Base-by-base conservation (phyloP, 2,888 invertebrate genomes). In the Priocnemis perturbator region DNA sequence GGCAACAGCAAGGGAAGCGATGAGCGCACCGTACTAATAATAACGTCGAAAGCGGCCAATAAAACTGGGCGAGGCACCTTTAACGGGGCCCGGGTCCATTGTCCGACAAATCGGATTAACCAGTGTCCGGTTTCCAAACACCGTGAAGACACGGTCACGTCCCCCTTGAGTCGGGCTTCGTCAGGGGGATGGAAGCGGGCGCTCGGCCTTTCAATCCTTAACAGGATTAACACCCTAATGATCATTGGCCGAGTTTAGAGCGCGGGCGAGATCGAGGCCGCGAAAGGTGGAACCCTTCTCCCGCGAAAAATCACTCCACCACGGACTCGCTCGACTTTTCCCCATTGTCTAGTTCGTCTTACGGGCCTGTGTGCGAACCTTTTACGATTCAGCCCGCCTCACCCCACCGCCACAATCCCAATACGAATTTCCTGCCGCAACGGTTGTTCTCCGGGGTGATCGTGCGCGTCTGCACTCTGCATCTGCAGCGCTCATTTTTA, bases 31-130 rank as follows among this genome's bases (percentile, higher is more conserved):
- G 15, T 15, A 50, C 52, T 47, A 55, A 52, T 69, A 67, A 66
- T 67, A 56, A 60, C 44, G 64, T 68, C 62, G 66, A 74, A 64
- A 61, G 70, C 58, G 58, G 58, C 44, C 69, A 70, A 74, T 76
- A 78, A 75, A 79, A 69, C 59, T 67, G 44, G 62, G 63, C 61
- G 17, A 63, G 26, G 58, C 60, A 57, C 61, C 61, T 60, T 63
- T 64, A 60, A 53, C 56, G 37, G 59, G 7, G 17, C 50, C 64
- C 44, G 48, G 48, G 30, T 15, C 60, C 67, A 76, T 82, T 82
- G 79, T 79, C 57, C 63, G 21, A 48, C 60, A 78, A 81, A 81
- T 79, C 79, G 74, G 79, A 79, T 81, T 80, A 78, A 66, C 55
- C 61, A 66, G 67, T 67, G 67, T 69, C 68, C 57, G 67, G 69